These are phyloP conservation scores for Alaudala cheleensis DNA, from an alignment of 2,113 vertebrate genomes.

Conservation along the genomic window DNA sequence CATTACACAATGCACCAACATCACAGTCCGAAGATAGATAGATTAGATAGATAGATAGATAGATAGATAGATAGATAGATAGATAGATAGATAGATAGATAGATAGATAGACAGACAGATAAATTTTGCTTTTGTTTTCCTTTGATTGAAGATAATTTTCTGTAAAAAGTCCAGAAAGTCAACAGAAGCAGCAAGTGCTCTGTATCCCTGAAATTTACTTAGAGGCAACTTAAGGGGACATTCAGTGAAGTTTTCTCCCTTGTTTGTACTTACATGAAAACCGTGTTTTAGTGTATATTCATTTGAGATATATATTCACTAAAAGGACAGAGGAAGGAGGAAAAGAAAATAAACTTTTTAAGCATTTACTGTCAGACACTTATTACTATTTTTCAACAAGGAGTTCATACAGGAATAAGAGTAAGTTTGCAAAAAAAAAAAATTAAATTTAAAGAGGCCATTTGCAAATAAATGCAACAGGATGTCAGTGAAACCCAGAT, in stretches of 20 bases:
- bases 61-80: too few relatives aligned
- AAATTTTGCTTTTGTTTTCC: not conserved
- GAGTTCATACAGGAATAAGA: not conserved
- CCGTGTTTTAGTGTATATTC: not conserved
- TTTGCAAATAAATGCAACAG: not conserved
- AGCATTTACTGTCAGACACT: not conserved
- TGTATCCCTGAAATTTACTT: not conserved
- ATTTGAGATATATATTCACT: not conserved
- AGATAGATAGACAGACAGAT: not conserved
- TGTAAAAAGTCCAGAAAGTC: not conserved
- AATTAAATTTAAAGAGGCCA: not conserved
- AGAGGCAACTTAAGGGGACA: not conserved
- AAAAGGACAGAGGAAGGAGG: not conserved
- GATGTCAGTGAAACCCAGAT: not conserved
- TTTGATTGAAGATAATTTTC: not conserved
- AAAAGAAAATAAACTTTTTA: not conserved
- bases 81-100: not conserved
- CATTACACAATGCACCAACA: not conserved
- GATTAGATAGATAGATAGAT: not conserved
- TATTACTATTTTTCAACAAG: not conserved
- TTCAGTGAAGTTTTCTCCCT: not conserved
- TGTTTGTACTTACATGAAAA: not conserved
- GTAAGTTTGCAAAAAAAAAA: not conserved
- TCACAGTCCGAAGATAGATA: not conserved
- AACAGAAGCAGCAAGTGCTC: not conserved